Evolutionary conservation across 2,113 vertebrate species (phyloP).

Genomic region (Muscicapa adusta): DNA sequence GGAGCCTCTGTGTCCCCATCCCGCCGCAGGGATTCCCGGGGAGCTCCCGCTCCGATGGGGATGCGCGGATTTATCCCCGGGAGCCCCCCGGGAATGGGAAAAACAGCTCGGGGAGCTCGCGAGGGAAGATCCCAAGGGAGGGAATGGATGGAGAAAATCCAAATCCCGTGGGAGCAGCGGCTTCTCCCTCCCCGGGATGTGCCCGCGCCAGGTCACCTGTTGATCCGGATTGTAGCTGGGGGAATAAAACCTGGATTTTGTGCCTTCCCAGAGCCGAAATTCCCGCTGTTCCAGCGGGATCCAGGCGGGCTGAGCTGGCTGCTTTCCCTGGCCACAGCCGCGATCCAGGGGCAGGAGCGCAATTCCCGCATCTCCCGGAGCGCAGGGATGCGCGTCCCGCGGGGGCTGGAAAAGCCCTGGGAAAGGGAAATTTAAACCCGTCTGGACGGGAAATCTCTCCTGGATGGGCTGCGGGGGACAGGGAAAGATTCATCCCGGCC

Average conservation of each 20-base stretch:
- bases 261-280: rapidly evolving
- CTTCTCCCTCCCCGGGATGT: rapidly evolving
- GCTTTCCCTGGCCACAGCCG: rapidly evolving
- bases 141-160: rapidly evolving
- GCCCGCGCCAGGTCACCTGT: not conserved
- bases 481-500: not conserved
- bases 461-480: not conserved
- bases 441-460: not conserved
- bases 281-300: not conserved
- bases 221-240: not conserved
- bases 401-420: rapidly evolving
- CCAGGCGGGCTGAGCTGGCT: rapidly evolving
- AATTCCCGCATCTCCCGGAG: not conserved
- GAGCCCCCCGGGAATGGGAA: not conserved
- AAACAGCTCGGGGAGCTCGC: not conserved
- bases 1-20: not conserved
- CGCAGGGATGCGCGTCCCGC: not conserved
- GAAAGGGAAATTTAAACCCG: rapidly evolving
- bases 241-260: rapidly evolving
- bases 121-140: rapidly evolving
- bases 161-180: not conserved
- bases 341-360: not conserved
- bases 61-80: not conserved
- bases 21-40: not conserved
- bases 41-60: not conserved